Evolutionary conservation across 2,888 invertebrate genomes (phyloP), one percentile per base, ranked within the genome.

Genomic region (Silvanus unidentatus): DNA sequence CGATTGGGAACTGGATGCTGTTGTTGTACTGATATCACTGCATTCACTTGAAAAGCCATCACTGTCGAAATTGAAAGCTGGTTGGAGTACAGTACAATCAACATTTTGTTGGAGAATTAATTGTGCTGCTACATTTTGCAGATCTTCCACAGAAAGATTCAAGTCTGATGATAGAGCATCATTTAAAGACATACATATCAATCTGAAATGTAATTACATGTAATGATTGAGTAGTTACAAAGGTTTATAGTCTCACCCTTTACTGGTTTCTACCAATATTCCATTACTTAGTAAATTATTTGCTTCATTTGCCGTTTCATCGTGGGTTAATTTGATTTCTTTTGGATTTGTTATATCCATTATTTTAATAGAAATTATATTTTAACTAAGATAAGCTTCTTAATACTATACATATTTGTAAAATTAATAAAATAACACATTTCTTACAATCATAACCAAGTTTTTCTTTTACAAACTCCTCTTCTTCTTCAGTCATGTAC

Each of bases 181-280:
- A 45, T 68, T 73, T 45, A 75, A 52, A 2, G 74, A 69, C 65
- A 74, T 68, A 57, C 74, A 74, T 32, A 74, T 66, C 44, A 74
- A 57, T 36, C 74, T 74, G 53, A 48, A 71, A 69, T 52, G 8
- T 8, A 22, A 22, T 8, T 22, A 5, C 22, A 3, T 5, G 8
- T 22, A 22, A 22, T 22, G 8, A 22, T 22, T 22, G 3, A 8
- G 3, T 35, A 35, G 36, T 22, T 6, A 2, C 16, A 39, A 27
- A 27, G 3, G 22, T 5, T 22, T 22, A 5, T 22, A 5, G 4
- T 5, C 60, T 55, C 60, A 73, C 73, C 73, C 73, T 63, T 69
- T 71, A 48, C 63, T 68, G 35, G 73, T 73, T 64, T 73, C 71
- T 34, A 73, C 69, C 40, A 73, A 56, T 57, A 74, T 73, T 41